Evolutionary conservation across 1,140 invertebrate species (phyloP).

Genomic region (Coenobita brevimanus): DNA sequence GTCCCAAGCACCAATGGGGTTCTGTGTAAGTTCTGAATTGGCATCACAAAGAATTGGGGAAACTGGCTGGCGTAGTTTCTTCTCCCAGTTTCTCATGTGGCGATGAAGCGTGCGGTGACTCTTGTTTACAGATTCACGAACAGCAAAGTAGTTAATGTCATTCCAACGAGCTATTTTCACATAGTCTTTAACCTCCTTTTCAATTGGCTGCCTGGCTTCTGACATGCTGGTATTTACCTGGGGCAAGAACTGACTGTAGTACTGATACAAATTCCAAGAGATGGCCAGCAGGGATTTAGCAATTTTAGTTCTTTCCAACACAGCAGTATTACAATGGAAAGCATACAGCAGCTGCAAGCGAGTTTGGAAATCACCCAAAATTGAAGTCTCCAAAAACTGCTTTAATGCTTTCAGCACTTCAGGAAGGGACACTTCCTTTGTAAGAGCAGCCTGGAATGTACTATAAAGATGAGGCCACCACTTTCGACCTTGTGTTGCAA

Average conservation of each 20-base stretch:
- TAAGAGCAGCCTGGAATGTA: slow-evolving; percentile 66
- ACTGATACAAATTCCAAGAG: slow-evolving; percentile 89
- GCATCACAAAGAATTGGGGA: slow-evolving; percentile 71
- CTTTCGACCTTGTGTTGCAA: slow-evolving; percentile 64
- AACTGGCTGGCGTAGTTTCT: slow-evolving; percentile 70
- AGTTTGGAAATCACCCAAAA: slow-evolving; percentile 87
- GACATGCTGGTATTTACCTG: slow-evolving; percentile 81
- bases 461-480: slow-evolving; percentile 64
- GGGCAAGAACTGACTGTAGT: slow-evolving; percentile 86
- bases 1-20: slow-evolving; percentile 55
- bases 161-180: slow-evolving; percentile 97
- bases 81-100: slow-evolving; percentile 87
- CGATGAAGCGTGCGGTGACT: slow-evolving; percentile 91
- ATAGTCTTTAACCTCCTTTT: slow-evolving; percentile 93
- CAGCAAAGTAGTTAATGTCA: slow-evolving; percentile 95
- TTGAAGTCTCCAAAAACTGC: slow-evolving; percentile 88
- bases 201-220: slow-evolving; percentile 83
- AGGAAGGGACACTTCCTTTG: slow-evolving; percentile 74
- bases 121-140: slow-evolving; percentile 90
- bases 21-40: slow-evolving; percentile 31
- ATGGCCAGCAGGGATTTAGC: slow-evolving; percentile 79
- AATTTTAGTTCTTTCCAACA: slow-evolving; percentile 74
- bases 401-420: slow-evolving; percentile 76
- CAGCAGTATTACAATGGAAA: slow-evolving; percentile 84
- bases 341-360: slow-evolving; percentile 85